Conservation (phyloP, 2,113 vertebrate genomes). For the Dromas ardeola region DNA sequence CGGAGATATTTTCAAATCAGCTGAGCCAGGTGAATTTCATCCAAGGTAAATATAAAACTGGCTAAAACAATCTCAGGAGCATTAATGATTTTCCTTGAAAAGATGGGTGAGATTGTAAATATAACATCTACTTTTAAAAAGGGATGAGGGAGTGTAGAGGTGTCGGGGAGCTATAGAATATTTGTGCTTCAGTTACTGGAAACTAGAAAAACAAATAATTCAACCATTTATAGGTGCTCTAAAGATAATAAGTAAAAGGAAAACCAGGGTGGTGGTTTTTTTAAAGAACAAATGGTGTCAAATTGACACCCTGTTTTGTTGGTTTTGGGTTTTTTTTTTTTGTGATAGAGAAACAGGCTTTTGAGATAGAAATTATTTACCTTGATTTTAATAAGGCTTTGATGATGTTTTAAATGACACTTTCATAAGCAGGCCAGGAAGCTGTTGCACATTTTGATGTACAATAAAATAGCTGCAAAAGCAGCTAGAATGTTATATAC, state of each 20-base stretch:
- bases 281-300: background rate
- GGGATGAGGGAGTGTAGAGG: background rate
- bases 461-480: background rate
- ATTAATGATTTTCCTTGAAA: background rate
- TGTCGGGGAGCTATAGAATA: rapidly evolving
- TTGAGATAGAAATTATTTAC: background rate
- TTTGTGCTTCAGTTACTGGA: background rate
- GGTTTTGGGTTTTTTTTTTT: too few species aligned
- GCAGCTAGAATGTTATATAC: background rate
- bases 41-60: background rate
- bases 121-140: background rate
- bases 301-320: background rate
- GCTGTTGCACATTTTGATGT: background rate
- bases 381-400: background rate
- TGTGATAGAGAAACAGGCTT: background rate
- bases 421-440: background rate
- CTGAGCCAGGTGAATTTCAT: background rate
- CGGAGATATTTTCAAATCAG: background rate
- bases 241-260: background rate
- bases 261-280: rapidly evolving
- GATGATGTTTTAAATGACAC: background rate
- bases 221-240: background rate
- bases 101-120: background rate
- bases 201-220: background rate
- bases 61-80: background rate